These are phyloP conservation scores for Drosophila greeni DNA, from an alignment of 2,888 invertebrate species.

Conservation along the genomic window DNA sequence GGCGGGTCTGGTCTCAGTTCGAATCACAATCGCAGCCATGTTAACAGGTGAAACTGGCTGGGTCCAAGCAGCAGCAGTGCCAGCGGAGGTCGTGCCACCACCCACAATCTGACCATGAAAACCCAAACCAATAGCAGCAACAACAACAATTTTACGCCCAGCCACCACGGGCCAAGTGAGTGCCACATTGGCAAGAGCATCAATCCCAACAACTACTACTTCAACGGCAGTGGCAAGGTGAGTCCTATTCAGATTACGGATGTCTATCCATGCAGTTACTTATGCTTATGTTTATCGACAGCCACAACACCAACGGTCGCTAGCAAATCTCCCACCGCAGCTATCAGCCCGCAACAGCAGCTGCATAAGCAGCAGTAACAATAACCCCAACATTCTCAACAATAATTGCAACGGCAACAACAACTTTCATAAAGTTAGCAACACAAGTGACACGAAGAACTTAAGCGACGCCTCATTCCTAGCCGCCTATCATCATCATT, in stretches of 20 bases:
- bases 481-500: conserved; percentile 36
- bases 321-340: conserved; percentile 45
- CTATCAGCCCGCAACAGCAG: conserved; percentile 33
- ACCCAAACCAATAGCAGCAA: conserved; percentile 49
- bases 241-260: conserved; percentile 37
- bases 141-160: conserved; percentile 42
- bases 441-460: conserved; percentile 26
- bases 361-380: conserved; percentile 32
- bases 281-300: not conserved
- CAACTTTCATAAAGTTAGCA: conserved; percentile 33
- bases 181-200: conserved; percentile 41
- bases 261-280: not conserved
- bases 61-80: conserved; percentile 50
- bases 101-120: conserved; percentile 53
- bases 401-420: conserved; percentile 40
- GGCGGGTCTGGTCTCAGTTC: conserved; percentile 72
- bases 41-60: conserved; percentile 79
- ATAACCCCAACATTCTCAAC: conserved; percentile 39
- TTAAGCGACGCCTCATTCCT: conserved; percentile 48
- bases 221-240: conserved; percentile 38
- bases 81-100: conserved; percentile 60
- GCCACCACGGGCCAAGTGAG: conserved; percentile 39
- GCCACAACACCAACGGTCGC: conserved; percentile 39
- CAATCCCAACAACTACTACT: conserved; percentile 37
- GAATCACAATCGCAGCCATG: conserved; percentile 78